phyloP scores from a whole-genome alignment of 2,888 invertebrate species.

The Heteropelma amictum region DNA sequence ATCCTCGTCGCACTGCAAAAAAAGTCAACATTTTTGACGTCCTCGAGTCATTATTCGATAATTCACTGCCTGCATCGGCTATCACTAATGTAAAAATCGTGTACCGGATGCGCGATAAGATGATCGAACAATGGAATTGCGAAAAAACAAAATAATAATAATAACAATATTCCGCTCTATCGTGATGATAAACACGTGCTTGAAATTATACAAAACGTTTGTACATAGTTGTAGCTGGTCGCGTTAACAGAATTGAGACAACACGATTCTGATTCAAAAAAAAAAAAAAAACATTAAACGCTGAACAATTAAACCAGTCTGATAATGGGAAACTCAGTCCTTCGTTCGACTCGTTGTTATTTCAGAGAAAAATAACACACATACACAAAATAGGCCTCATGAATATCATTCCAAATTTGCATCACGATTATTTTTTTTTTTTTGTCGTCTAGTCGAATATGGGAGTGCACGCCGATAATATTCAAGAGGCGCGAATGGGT shows the following conservation, averaged over 20 bases:
- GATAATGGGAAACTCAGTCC: too few species aligned
- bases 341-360: too few species aligned
- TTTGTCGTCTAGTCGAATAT: slow-evolving; percentile 50
- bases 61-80: slow-evolving; percentile 41
- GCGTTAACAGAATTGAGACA: too few species aligned
- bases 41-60: slow-evolving; percentile 11
- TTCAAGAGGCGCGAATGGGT: slow-evolving; percentile 10
- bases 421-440: slow-evolving; percentile 19
- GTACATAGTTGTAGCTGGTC: slow-evolving; percentile 28
- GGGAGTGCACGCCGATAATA: slow-evolving; percentile 30
- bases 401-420: slow-evolving; percentile 36
- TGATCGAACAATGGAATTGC: background rate
- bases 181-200: background rate
- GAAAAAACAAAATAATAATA: background rate
- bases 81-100: slow-evolving; percentile 1
- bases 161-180: background rate
- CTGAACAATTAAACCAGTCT: too few species aligned
- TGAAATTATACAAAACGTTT: slow-evolving; percentile 26
- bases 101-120: slow-evolving; percentile 19
- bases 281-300: too few species aligned
- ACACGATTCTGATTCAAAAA: background rate
- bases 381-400: slow-evolving; percentile 34
- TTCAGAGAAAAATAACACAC: too few species aligned
- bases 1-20: background rate
- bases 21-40: background rate